Evolutionary conservation across 2,888 invertebrate genomes (phyloP), one percentile per base, ranked within the genome.

Genomic region (Cephus sareptanus): DNA sequence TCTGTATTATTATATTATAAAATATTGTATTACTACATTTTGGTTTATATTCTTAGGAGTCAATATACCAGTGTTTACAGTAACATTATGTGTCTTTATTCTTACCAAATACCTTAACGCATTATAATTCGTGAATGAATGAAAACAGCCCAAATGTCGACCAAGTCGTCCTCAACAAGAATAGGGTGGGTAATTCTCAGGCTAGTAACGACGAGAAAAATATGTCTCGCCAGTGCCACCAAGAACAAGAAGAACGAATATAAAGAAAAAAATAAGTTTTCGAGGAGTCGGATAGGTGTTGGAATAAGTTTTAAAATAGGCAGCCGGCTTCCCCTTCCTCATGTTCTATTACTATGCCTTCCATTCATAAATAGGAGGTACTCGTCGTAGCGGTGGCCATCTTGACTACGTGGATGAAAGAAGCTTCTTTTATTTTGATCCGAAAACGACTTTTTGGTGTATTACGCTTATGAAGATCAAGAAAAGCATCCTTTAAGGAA

Each of bases 11-110:
- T 85, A 82, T 82, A 79, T 81, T 79, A 80, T 81, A 83, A 81
- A 83, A 81, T 83, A 85, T 84, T 85, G 81, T 86, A 84, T 84
- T 83, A 83, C 81, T 84, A 80, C 79, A 83, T 81, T 87, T 90
- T 89, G 89, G 87, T 90, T 90, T 89, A 88, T 88, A 90, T 85
- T 88, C 86, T 84, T 90, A 89, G 86, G 87, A 89, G 87, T 88
- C 85, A 90, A 90, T 90, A 90, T 89, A 91, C 87, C 88, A 89
- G 88, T 90, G 89, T 90, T 91, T 90, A 89, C 87, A 89, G 84
- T 87, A 85, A 83, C 76, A 73, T 73, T 31, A 23, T 11, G 71
- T 31, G 11, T 71, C 12, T 33, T 71, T 31, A 34, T 74, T 74
- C 35, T 34, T 13, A 34, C 74, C 74, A 23, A 56, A 23, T 9